phyloP scores from a whole-genome alignment of 2,888 invertebrate genomes.

The Dastarcus helophoroides region DNA sequence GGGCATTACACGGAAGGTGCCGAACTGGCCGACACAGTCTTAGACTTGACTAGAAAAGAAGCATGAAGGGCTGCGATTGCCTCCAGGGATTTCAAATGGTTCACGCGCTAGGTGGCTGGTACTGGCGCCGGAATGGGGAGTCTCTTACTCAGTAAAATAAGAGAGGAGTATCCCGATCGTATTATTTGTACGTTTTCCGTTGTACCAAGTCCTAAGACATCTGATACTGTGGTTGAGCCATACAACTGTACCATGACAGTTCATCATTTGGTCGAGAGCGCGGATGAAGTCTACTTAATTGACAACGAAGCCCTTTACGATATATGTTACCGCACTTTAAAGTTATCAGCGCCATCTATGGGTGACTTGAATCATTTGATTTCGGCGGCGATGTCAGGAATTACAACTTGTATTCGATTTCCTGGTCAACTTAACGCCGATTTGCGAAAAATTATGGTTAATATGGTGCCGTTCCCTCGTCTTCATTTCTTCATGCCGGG shows the following conservation, averaged over 20 bases:
- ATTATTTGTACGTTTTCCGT: slow-evolving; percentile 65
- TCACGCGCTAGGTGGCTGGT: slow-evolving; percentile 65
- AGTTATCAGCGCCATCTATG: slow-evolving; percentile 48
- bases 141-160: slow-evolving; percentile 57
- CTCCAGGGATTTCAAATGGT: slow-evolving; percentile 62
- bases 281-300: slow-evolving; percentile 50
- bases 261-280: slow-evolving; percentile 46
- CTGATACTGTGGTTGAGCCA: slow-evolving; percentile 54
- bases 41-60: slow-evolving; percentile 55
- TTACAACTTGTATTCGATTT: slow-evolving; percentile 53
- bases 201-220: slow-evolving; percentile 54
- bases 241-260: slow-evolving; percentile 50
- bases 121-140: slow-evolving; percentile 61
- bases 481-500: slow-evolving; percentile 55
- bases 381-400: slow-evolving; percentile 44
- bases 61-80: slow-evolving; percentile 68
- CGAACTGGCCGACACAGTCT: slow-evolving; percentile 55
- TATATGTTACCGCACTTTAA: slow-evolving; percentile 50
- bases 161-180: slow-evolving; percentile 67
- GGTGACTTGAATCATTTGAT: slow-evolving; percentile 45
- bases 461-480: slow-evolving; percentile 55
- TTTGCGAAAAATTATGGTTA: slow-evolving; percentile 49
- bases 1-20: slow-evolving; percentile 69
- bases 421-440: slow-evolving; percentile 61
- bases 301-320: slow-evolving; percentile 54